Evolutionary conservation across 2,888 invertebrate genomes (phyloP).

Genomic region (Malthinus flaveolus): DNA sequence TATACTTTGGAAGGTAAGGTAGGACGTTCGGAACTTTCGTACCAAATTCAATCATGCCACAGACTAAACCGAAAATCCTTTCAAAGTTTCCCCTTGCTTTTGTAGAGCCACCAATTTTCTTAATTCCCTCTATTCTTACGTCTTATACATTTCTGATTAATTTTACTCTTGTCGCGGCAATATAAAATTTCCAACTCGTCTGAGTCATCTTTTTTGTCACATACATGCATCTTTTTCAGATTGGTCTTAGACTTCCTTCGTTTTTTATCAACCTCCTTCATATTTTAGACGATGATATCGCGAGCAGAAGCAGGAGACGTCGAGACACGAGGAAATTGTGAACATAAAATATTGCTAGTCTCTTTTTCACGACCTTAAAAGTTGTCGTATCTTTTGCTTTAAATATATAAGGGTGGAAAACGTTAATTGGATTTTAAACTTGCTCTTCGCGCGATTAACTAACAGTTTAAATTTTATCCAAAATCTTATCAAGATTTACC

Average conservation of each 20-base stretch:
- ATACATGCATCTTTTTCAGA: constrained; percentile 26
- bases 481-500: constrained; percentile 4
- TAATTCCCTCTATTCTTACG: constrained; percentile 27
- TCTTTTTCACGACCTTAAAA: constrained; percentile 13
- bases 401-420: constrained; percentile 8
- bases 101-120: constrained; percentile 26
- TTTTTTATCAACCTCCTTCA: constrained; percentile 34
- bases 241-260: constrained; percentile 28
- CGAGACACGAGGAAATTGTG: constrained; percentile 35
- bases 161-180: constrained; percentile 20
- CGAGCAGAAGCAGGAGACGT: constrained; percentile 18
- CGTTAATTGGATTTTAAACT: constrained; percentile 21
- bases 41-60: constrained; percentile 29
- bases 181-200: constrained; percentile 17
- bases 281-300: constrained; percentile 29
- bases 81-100: constrained; percentile 26
- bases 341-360: constrained; percentile 25
- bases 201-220: constrained; percentile 26
- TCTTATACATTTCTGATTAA: constrained; percentile 29
- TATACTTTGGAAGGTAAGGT: constrained; percentile 17
- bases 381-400: constrained; percentile 18
- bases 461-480: constrained; percentile 9
- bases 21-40: constrained; percentile 19
- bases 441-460: neutral
- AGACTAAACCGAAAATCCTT: constrained; percentile 29